Base-by-base conservation (phyloP, 2,888 invertebrate genomes). In the Xylota sylvarum region DNA sequence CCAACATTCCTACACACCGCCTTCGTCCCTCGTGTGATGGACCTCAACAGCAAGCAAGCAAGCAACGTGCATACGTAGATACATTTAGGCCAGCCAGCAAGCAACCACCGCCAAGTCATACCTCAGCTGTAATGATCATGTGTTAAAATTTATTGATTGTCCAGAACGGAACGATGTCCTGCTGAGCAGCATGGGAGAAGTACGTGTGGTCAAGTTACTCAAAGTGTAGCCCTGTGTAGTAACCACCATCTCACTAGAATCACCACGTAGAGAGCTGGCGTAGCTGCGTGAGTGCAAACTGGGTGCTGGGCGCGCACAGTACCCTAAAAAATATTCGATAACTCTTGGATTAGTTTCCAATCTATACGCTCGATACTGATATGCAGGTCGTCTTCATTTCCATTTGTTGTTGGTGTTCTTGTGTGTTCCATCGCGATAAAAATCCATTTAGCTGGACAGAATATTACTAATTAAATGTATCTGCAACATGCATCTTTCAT, bases 141-240 rank as follows among this genome's bases (percentile, higher is more conserved):
- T 92, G 92, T 92, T 92, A 90, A 92, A 92, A 92, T 92, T 92
- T 92, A 92, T 92, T 92, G 91, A 92, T 92, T 92, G 91, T 91
- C 90, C 88, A 88, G 89, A 86, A 88, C 88, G 88, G 89, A 88
- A 89, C 86, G 91, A 89, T 89, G 89, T 91, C 92, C 92, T 90
- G 92, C 92, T 92, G 92, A 78, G 90, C 88, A 88, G 90, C 90
- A 92, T 92, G 92, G 90, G 91, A 92, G 91, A 90, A 91, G 89
- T 91, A 91, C 90, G 92, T 92, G 92, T 91, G 92, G 92, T 90
- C 92, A 90, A 90, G 88, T 83, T 88, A 88, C 83, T 89, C 88
- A 88, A 89, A 84, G 73, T 88, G 78, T 82, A 87, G 78, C 78
- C 83, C 72, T 80, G 69, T 62, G 60, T 56, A 67, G 74, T 60